These are phyloP conservation scores for Ips nitidus DNA, from an alignment of 1,140 invertebrate species.

Conservation along the genomic window DNA sequence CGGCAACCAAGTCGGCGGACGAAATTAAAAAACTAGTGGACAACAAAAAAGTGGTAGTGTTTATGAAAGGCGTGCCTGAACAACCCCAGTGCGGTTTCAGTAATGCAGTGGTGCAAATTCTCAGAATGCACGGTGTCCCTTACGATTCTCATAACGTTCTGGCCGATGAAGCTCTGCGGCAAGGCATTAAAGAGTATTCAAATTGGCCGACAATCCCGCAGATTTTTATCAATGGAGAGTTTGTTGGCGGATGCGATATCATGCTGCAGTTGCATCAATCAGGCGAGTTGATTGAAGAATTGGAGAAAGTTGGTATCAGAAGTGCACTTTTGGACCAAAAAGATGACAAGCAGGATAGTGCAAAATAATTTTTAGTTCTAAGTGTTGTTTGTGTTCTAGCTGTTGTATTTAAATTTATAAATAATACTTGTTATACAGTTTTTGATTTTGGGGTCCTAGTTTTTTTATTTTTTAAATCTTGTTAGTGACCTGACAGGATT, in stretches of 20 bases:
- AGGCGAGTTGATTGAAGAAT: conserved; percentile 91
- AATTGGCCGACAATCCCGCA: conserved; percentile 99
- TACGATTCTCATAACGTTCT: conserved; percentile 91
- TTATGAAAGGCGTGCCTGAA: conserved; percentile 94
- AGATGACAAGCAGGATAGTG: neutral
- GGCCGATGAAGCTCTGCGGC: conserved; percentile 79
- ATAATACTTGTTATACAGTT: no score
- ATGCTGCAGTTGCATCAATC: conserved; percentile 96
- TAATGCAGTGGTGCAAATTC: conserved; percentile 93
- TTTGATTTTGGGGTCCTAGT: no score
- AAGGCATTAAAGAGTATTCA: conserved; percentile 94
- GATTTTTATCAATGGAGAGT: conserved; percentile 94
- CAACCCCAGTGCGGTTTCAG: conserved; percentile 95
- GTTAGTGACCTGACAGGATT: no score
- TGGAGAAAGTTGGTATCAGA: conserved; percentile 88
- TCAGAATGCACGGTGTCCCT: conserved; percentile 90
- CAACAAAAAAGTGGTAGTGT: conserved; percentile 90
- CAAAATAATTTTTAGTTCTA: neutral
- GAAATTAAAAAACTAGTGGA: conserved; percentile 52
- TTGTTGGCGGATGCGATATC: conserved; percentile 97
- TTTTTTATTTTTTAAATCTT: no score
- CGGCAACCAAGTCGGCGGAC: conserved; percentile 37
- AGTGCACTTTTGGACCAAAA: conserved; percentile 70
- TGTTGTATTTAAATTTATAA: no score
- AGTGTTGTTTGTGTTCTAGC: no score